These are phyloP conservation scores for Cataglyphis cursor DNA, from an alignment of 2,888 invertebrate genomes.

Conservation along the genomic window DNA sequence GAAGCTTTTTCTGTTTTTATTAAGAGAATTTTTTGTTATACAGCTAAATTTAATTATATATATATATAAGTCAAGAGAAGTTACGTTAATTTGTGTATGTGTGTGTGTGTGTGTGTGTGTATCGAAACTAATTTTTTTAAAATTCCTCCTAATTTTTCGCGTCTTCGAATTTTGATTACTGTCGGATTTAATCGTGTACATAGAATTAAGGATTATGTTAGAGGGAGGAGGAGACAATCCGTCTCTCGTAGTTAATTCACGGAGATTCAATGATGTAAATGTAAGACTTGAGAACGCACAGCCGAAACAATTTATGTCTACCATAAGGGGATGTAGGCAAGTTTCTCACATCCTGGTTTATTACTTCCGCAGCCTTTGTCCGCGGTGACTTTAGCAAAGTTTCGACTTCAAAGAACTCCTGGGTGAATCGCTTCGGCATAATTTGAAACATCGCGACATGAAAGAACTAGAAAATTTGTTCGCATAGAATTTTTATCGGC, in stretches of 20 bases:
- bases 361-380: conserved; percentile 29
- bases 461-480: conserved; percentile 29
- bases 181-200: not conserved
- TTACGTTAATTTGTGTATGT: not conserved
- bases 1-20: not conserved
- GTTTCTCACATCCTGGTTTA: conserved; percentile 48
- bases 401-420: conserved; percentile 33
- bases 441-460: conserved; percentile 14
- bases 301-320: conserved; percentile 60
- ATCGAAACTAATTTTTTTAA: not conserved
- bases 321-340: conserved; percentile 59
- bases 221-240: not conserved
- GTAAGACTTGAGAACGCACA: conserved; percentile 5
- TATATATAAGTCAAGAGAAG: too few species aligned
- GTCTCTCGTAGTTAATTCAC: conserved; percentile 24
- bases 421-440: not conserved
- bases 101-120: too few species aligned
- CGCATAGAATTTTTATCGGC: not conserved
- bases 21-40: not conserved
- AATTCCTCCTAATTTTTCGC: not conserved
- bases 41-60: not conserved
- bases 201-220: not conserved
- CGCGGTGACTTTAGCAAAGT: conserved; percentile 12
- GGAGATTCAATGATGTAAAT: conserved; percentile 56
- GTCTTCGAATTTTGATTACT: not conserved